Base-by-base conservation (phyloP, 2,797 vertebrate species). In the Parauchenoglanis ngamensis region DNA sequence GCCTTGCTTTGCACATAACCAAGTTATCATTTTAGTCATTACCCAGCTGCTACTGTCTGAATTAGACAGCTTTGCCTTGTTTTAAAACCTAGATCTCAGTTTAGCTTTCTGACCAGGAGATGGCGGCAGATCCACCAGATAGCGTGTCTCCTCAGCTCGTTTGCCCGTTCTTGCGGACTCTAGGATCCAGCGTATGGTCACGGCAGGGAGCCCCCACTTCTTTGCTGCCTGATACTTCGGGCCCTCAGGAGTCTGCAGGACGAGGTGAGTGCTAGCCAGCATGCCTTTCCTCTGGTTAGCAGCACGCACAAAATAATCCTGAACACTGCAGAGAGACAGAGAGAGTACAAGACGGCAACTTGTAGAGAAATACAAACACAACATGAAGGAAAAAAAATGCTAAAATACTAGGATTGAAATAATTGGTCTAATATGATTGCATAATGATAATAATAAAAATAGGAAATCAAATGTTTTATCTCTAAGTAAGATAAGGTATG, bases 171-270 rank as follows among this genome's bases (percentile, higher is more conserved):
- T 96, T 54, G 97, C 97, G 40, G 96, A 97, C 88, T 97, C 95
- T 67, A 99, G 92, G n/a, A 99, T 95, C 98, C 98, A 99, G 86
- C 91, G 91, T 93, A 96, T 91, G 31, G 95, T 96, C 84, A 99
- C 96, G 0, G 98, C 97, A 0, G 98, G 98, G 46, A 99, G 94
- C 83, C 95, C 94, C 98, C 98, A 99, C 89, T 98, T 99, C 93
- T 97, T 97, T 0, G 98, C 97, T 54, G 98, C 98, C 91, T 98
- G 97, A 82, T 98, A 99, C 92, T 99, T 99, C 46, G 97, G 98
- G 88, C 98, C 98, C 0, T 95, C 94, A 0, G 98, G 97, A 54
- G 95, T 96, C 90, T 96, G 97, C 85, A 97, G 89, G 79, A 99
- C 95, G 80, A 99, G 95, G 85, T 99, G 98, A 73, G 97, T 98